phyloP scores from a whole-genome alignment of 1,140 invertebrate species.

The Heliothis virescens region DNA sequence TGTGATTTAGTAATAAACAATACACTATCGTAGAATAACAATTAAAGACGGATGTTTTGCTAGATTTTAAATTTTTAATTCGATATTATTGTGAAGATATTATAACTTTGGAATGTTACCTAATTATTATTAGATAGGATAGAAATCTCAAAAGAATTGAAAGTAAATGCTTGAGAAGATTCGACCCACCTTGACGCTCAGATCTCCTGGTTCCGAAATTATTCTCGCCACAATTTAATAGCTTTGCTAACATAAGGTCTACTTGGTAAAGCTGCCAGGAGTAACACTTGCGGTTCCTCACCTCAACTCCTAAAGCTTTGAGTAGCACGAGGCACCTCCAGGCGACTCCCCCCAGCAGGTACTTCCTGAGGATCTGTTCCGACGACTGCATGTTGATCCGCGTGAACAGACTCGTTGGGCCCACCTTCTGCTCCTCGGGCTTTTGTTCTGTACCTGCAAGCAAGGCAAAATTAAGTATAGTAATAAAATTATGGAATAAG shows the following conservation, averaged over 20 bases:
- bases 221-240: no score
- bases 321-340: constrained; percentile 88
- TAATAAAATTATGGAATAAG: neutral
- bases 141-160: no score
- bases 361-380: constrained; percentile 82
- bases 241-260: no score
- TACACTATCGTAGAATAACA: neutral
- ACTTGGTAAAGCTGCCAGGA: neutral
- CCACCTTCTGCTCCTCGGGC: constrained; percentile 45
- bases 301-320: constrained; percentile 87
- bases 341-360: constrained; percentile 87
- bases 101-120: no score
- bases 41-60: neutral
- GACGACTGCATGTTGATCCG: constrained; percentile 66
- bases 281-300: constrained; percentile 55
- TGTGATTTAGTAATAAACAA: neutral
- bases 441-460: constrained; percentile 19
- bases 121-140: no score
- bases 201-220: no score
- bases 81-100: neutral
- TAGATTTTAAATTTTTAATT: neutral
- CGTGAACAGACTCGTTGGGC: constrained; percentile 67
- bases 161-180: no score
- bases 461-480: neutral
- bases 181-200: no score